Evolutionary conservation across 2,797 vertebrate species (phyloP), one percentile per base, ranked within the genome.

Genomic region (Centropyge bicolor): DNA sequence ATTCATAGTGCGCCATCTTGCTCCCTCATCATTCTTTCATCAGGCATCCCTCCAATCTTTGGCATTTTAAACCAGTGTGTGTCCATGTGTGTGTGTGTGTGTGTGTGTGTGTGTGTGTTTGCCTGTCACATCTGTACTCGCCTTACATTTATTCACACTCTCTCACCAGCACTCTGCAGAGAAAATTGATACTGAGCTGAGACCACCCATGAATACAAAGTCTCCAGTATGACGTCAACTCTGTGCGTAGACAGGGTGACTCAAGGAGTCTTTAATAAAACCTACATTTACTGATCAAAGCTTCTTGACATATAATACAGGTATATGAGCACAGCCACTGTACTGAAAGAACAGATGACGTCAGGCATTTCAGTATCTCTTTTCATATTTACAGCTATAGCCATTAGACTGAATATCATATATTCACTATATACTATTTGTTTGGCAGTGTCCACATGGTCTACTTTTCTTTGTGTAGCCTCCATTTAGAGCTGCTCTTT

Each of bases 171-270:
- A 5, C 45, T 76, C 86, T 82, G 60, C 68, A 64, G 80, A 70
- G 80, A 77, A 89, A 86, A 90, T 66, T 71, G 75, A 85, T 77
- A 76, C 48, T 43, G 69, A 85, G 54, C 61, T 4, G 38, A 81
- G 70, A 74, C 67, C 74, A 46, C 27, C 61, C 24, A 40, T 82
- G 84, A 92, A 89, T 86, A 81, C 35, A 36, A 87, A 88, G 70
- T 77, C 74, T 70, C 20, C 54, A 4, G 49, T 27, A 3, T 88
- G 82, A 88, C 66, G 65, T 89, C 55, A 64, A 31, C 54, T 46
- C 17, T 80, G 63, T 82, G 76, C 59, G 5, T 54, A 78, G 76
- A 86, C 35, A 13, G 48, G 22, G 61, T 81, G 83, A 85, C 79
- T 91, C 81, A 83, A 72, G 51, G 38, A 52, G 56, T 59, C 60